phyloP scores from a whole-genome alignment of 2,888 invertebrate genomes.

The Punctoribates punctum region DNA sequence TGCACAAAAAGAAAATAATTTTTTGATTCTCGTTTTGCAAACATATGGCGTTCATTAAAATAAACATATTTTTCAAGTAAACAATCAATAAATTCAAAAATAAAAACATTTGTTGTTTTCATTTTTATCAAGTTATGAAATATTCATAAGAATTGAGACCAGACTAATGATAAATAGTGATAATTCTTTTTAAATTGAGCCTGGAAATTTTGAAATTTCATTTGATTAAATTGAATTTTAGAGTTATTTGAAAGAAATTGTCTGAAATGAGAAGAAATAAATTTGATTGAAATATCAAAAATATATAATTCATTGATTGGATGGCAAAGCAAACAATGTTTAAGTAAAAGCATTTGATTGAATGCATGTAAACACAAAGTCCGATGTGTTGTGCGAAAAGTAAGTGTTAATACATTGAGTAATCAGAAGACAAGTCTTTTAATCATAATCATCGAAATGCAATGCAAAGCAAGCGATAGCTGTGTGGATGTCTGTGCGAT shows the following conservation, averaged over 20 bases:
- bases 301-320: not conserved
- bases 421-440: conserved; percentile 37
- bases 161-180: no score
- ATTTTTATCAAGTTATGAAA: no score
- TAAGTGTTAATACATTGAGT: conserved; percentile 34
- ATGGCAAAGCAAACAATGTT: conserved; percentile 20
- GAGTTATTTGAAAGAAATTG: no score
- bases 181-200: no score
- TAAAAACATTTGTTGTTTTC: not conserved
- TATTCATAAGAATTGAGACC: no score
- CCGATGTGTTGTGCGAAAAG: conserved; percentile 27
- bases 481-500: not conserved
- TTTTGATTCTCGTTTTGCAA: not conserved
- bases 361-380: conserved; percentile 34
- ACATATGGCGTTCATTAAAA: not conserved
- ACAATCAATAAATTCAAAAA: not conserved
- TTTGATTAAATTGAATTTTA: no score
- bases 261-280: not conserved
- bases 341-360: conserved; percentile 29
- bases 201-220: no score
- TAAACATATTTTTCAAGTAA: not conserved
- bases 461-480: conserved; percentile 22
- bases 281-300: conserved; percentile 1
- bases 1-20: not conserved
- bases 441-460: conserved; percentile 30